Conservation (phyloP, 2,797 vertebrate species). For the Diplodus puntazzo region DNA sequence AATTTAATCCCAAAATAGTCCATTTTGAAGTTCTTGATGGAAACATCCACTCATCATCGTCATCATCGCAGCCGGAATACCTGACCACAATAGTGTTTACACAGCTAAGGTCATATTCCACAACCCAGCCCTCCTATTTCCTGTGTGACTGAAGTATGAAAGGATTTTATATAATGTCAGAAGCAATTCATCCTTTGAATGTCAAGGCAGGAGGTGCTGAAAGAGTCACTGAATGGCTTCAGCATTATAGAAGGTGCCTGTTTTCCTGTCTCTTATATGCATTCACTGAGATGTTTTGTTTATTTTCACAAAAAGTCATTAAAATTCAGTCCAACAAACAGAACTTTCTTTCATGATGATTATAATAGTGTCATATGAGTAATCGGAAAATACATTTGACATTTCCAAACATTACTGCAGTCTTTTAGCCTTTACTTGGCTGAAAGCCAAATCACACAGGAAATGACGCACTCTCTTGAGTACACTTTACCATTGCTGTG, state of each 20-base stretch:
- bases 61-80: conserved; percentile 34
- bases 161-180: conserved; percentile 49
- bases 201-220: conserved; percentile 19
- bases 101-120: conserved; percentile 51
- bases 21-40: conserved; percentile 46
- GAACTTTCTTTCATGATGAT: not conserved
- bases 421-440: not conserved
- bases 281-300: conserved; percentile 5
- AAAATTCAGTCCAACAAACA: not conserved
- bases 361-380: too few relatives aligned
- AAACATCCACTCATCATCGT: conserved; percentile 38
- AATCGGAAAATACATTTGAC: not conserved
- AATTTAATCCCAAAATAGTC: conserved; percentile 51
- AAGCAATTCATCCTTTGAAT: conserved; percentile 35
- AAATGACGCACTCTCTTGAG: not conserved
- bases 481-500: not conserved
- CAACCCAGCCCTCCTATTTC: conserved; percentile 46
- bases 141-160: conserved; percentile 57
- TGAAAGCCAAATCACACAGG: not conserved
- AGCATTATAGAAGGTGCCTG: too few relatives aligned
- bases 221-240: not conserved
- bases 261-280: not conserved
- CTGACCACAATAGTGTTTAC: conserved; percentile 58
- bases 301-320: not conserved
- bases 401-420: not conserved